Evolutionary conservation across 2,113 vertebrate species (phyloP).

Genomic region (Planiliza haematocheilus): DNA sequence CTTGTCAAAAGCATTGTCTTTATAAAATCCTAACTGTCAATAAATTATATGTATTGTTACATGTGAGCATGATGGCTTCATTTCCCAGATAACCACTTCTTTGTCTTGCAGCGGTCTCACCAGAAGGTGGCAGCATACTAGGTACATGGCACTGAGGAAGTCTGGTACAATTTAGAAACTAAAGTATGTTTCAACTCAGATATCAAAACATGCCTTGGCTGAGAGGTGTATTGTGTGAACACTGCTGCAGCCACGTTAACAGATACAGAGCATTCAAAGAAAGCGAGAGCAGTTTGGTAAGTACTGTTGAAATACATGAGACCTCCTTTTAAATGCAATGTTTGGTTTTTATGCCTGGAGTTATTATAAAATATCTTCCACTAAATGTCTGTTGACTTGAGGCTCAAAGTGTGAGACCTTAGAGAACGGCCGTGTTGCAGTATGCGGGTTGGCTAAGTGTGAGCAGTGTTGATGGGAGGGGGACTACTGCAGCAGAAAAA

Average conservation of each 20-base stretch:
- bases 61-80: not conserved
- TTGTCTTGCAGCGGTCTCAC: constrained; percentile 34
- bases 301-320: not conserved
- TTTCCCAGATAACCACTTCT: not conserved
- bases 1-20: constrained; percentile 20
- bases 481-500: constrained; percentile 82
- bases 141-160: not conserved
- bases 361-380: constrained; percentile 35
- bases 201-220: constrained; percentile 3
- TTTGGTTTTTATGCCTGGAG: constrained; percentile 5
- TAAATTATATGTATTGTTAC: constrained; percentile 49
- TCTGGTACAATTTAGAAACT: not conserved
- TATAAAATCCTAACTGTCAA: constrained; percentile 31
- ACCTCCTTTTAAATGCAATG: not conserved
- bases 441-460: constrained; percentile 54
- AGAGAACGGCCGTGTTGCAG: constrained; percentile 54
- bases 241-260: not conserved
- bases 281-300: not conserved
- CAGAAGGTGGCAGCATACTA: constrained; percentile 68
- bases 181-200: not conserved
- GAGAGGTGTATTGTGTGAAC: not conserved
- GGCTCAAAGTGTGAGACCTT: constrained; percentile 33
- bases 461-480: constrained; percentile 58
- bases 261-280: not conserved
- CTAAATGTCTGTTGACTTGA: constrained; percentile 40